Percentiles rank a stretch among this genome's conserved stretches.
These are phyloP conservation scores for Arenaria interpres DNA, from an alignment of 2,113 vertebrate species.

Conservation along the genomic window DNA sequence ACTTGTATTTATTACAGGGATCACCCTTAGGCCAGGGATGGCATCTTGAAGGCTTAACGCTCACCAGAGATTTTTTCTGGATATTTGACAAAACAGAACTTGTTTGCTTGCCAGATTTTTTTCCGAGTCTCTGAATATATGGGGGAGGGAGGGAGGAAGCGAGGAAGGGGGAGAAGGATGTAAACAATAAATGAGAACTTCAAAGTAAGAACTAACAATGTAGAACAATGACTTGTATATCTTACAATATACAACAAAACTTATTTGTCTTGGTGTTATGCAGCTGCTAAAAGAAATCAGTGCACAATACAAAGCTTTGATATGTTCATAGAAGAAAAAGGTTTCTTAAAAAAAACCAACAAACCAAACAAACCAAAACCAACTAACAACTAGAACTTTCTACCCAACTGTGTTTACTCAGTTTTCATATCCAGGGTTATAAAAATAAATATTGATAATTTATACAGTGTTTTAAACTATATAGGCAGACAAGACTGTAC, in stretches of 20 bases:
- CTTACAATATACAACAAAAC: slow-evolving; percentile 14
- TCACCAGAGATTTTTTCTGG: not conserved
- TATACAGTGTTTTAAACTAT: not conserved
- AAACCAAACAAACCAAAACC: not conserved
- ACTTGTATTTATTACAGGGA: not conserved
- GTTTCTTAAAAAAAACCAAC: not conserved
- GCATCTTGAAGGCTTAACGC: not conserved
- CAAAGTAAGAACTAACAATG: slow-evolving; percentile 49
- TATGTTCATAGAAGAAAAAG: slow-evolving; percentile 11
- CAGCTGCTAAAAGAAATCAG: slow-evolving; percentile 51
- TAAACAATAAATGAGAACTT: slow-evolving; percentile 62
- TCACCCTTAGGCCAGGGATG: slow-evolving; percentile 20
- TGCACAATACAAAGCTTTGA: slow-evolving; percentile 37
- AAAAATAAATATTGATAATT: slow-evolving; percentile 1
- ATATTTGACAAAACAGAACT: slow-evolving; percentile 25
- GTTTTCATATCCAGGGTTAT: not conserved
- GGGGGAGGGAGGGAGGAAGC: slow-evolving; percentile 28
- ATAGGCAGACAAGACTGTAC: not conserved
- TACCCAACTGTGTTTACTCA: not conserved
- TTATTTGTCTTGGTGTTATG: slow-evolving; percentile 29
- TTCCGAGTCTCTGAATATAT: not conserved
- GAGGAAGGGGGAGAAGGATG: slow-evolving; percentile 44
- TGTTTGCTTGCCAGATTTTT: not conserved
- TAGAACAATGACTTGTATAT: slow-evolving; percentile 47
- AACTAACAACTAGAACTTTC: slow-evolving; percentile 33